Evolutionary conservation across 2,797 vertebrate species (phyloP), one percentile per base, ranked within the genome.

Genomic region (Cygnus olor): DNA sequence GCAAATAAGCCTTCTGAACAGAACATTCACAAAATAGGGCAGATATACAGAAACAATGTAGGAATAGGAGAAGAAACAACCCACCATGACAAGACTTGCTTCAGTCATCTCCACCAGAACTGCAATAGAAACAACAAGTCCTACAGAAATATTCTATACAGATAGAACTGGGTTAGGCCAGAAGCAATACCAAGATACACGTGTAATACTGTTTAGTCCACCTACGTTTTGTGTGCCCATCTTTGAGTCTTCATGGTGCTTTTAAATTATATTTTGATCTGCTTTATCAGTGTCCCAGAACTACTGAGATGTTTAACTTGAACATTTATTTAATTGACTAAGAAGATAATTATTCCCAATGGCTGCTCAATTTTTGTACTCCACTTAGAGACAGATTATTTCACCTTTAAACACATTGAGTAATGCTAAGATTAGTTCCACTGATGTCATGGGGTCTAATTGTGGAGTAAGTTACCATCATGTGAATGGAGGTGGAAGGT

Each of bases 361-460:
- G 68, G 54, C 72, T 85, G 57, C 60, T 94, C 14, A 25, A 45
- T 87, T 92, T 61, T 72, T 61, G 44, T 36, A 27, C 72, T 90
- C 45, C 70, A 79, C 42, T 91, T 88, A 72, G 21, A 68, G 44
- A 54, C 49, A 91, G 89, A 91, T 94, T 93, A 88, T 83, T 93
- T 89, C 42, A 49, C 65, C 51, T 81, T 92, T 93, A 88, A 90
- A 83, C 24, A n/a, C 4, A 12, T 64, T 76, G 81, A 83, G 65
- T 69, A 72, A 80, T 87, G 36, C 84, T 63, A 38, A 89, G 58
- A 92, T 97, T 94, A 94, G 71, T 83, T 87, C 69, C 34, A 15
- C 45, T 95, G 79, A 88, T 83, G 88, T 95, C 72, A 85, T 7
- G 8, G 60, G 81, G 51, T 72, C 69, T 89, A 79, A 3, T 49